phyloP scores from a whole-genome alignment of 2,797 vertebrate genomes.

The Eulemur albifrons region DNA sequence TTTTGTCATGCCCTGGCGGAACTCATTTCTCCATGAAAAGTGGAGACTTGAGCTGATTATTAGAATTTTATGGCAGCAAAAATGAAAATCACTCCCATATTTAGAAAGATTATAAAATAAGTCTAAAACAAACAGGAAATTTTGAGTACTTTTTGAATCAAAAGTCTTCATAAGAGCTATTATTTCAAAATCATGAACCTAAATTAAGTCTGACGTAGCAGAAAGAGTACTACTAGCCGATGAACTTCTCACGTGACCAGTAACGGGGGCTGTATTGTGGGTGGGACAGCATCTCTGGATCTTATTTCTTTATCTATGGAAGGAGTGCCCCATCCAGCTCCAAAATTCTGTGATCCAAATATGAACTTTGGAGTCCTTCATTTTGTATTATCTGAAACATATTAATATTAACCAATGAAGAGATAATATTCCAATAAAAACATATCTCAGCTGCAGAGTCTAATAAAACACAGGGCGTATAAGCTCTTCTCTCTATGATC shows the following conservation, averaged over 20 bases:
- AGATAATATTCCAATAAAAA: background rate
- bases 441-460: background rate
- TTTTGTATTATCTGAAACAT: background rate
- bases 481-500: rapidly evolving
- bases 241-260: background rate
- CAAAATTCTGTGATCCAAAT: background rate
- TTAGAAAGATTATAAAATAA: background rate
- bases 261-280: rapidly evolving
- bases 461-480: no score
- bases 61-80: background rate
- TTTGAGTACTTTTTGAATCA: background rate
- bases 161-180: background rate
- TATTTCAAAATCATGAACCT: background rate
- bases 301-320: background rate
- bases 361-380: background rate
- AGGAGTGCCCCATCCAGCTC: background rate
- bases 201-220: background rate
- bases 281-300: background rate
- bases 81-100: slow-evolving; percentile 5
- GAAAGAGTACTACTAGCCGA: background rate
- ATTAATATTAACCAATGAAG: background rate
- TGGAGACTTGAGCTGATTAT: background rate
- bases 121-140: background rate
- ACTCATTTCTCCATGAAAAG: background rate
- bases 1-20: background rate